Percentiles rank a stretch among this genome's conserved stretches.
These are phyloP conservation scores for Ormyrus thymus DNA, from an alignment of 2,888 invertebrate genomes.

Conservation along the genomic window DNA sequence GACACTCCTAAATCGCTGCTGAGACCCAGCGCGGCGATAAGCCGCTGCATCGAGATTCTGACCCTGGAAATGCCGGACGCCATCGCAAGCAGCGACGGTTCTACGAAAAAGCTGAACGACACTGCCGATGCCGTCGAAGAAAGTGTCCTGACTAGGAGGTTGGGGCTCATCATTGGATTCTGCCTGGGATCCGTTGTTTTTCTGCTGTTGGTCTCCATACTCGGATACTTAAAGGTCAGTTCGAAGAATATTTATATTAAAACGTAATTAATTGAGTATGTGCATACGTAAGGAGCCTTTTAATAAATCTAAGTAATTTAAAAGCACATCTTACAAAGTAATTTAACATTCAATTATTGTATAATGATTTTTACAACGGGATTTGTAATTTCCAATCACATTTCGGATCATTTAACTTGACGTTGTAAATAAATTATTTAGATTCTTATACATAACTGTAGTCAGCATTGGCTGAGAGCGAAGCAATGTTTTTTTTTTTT, in stretches of 20 bases:
- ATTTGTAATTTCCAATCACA: too few relatives aligned
- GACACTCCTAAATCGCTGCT: conserved; percentile 76
- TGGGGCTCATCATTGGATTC: conserved; percentile 90
- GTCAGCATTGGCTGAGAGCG: too few relatives aligned
- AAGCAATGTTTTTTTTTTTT: too few relatives aligned
- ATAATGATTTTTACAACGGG: too few relatives aligned
- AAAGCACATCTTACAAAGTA: too few relatives aligned
- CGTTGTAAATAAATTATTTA: too few relatives aligned
- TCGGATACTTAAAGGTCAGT: conserved; percentile 90
- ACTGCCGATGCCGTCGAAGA: neutral
- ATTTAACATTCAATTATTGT: too few relatives aligned
- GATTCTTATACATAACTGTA: too few relatives aligned
- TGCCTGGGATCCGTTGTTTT: conserved; percentile 92
- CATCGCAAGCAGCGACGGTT: conserved; percentile 73
- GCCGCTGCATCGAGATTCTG: conserved; percentile 85
- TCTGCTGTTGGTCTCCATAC: conserved; percentile 86
- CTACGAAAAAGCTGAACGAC: conserved; percentile 69
- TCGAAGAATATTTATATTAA: neutral
- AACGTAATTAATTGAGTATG: too few relatives aligned
- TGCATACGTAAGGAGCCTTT: too few relatives aligned
- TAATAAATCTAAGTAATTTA: too few relatives aligned
- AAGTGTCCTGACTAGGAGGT: conserved; percentile 82
- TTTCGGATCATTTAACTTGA: too few relatives aligned
- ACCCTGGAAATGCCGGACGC: conserved; percentile 83
- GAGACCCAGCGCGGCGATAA: conserved; percentile 77